Base-by-base conservation (phyloP, 2,797 vertebrate species). In the Tolypeutes matacus region DNA sequence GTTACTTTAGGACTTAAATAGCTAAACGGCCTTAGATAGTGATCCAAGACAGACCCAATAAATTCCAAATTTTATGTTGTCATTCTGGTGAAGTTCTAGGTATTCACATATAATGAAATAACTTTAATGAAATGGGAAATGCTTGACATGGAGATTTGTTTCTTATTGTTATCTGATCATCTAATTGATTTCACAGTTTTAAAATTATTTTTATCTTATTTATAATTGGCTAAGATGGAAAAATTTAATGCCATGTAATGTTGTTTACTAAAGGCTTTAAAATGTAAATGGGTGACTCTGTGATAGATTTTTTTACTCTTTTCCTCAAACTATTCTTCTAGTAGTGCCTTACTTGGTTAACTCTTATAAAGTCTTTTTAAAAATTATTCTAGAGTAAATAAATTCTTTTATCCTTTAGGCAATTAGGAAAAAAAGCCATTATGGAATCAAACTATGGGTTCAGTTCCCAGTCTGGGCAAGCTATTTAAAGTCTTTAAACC, bases 71-170 rank as follows among this genome's bases (percentile, higher is more conserved):
- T 85, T 91, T 81, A 69, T 95, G 14, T 53, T 87, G 2, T 89
- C 7, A 29, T 7, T 89, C n/a, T 77, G 51, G 42, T 94, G 62
- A 84, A 39, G 36, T 92, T 67, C 34, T 10, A 94, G 17, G 80
- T 81, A 89, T 75, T 94, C 65, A 82, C 36, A 36, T 96, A 93
- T 93, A 82, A 93, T 83, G 21, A 86, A 91, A 34, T 88, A 70
- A 94, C 34, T 88, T 81, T 23, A 78, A n/a, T 92, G 81, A 92
- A 60, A 95, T 91, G 39, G 46, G 29, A 89, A 96, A 88, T 91
- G 49, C 20, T 85, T 94, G 10, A 81, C 95, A 80, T 76, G 18
- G 87, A 75, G 56, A 86, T 65, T 89, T 86, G 8, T 69, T 85
- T 73, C 53, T 73, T 84, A 62, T 42, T 92, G n/a, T 88, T 89